Conservation (phyloP, 2,888 invertebrate genomes). For the Phalera bucephala region DNA sequence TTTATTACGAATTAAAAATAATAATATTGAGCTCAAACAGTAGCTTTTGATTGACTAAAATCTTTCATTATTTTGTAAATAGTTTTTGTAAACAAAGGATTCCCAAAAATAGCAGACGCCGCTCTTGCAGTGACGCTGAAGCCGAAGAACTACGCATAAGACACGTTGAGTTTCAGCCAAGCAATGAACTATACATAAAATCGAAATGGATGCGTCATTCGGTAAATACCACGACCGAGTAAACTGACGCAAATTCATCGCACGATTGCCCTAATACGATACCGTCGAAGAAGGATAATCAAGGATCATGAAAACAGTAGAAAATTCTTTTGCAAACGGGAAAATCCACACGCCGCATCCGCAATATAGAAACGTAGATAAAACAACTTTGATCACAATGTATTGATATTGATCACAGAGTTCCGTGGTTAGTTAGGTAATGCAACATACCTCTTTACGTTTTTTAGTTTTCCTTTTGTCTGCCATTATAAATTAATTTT, state of each 20-base stretch:
- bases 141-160: slow-evolving; percentile 49
- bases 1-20: too few species aligned
- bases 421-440: neutral
- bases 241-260: slow-evolving; percentile 7
- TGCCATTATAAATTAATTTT: slow-evolving; percentile 67
- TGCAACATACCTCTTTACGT: slow-evolving; percentile 70
- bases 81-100: slow-evolving; percentile 41
- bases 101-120: slow-evolving; percentile 47
- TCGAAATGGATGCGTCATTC: slow-evolving; percentile 44
- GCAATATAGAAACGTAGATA: slow-evolving; percentile 23
- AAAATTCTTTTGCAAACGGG: slow-evolving; percentile 13
- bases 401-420: neutral
- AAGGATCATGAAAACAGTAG: slow-evolving; percentile 5
- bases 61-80: slow-evolving; percentile 19
- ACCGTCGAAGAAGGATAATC: neutral
- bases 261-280: neutral
- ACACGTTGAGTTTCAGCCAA: slow-evolving; percentile 40
- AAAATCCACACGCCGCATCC: slow-evolving; percentile 33
- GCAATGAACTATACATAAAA: slow-evolving; percentile 38
- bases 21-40: too few species aligned
- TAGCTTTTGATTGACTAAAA: too few species aligned
- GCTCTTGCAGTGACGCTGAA: slow-evolving; percentile 39
- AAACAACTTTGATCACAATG: slow-evolving; percentile 11
- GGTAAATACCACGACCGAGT: slow-evolving; percentile 27
- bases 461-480: slow-evolving; percentile 78